Conservation (phyloP, 2,113 vertebrate species). For the human region DNA sequence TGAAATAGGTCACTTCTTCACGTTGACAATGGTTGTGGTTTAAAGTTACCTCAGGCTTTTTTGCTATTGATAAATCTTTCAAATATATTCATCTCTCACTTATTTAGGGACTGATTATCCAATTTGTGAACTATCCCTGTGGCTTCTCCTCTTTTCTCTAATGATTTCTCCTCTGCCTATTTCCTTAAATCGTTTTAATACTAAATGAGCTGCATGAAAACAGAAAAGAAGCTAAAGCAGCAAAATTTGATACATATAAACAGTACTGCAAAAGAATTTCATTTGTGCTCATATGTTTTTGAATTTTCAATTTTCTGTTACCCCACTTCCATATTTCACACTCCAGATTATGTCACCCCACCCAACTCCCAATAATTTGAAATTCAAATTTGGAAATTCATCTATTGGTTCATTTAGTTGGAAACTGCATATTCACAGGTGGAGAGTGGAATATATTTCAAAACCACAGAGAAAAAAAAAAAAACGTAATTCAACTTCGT, state of each 20-base stretch:
- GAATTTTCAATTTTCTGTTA: not conserved
- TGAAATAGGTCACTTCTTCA: not conserved
- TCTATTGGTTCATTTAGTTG: not conserved
- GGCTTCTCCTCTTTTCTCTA: not conserved
- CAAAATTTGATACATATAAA: not conserved
- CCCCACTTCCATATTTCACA: not conserved
- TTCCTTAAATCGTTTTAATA: not conserved
- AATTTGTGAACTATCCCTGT: not conserved
- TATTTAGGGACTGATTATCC: not conserved
- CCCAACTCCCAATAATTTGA: too few species aligned
- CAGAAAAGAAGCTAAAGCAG: not conserved
- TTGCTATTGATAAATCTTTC: not conserved
- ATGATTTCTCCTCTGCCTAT: not conserved
- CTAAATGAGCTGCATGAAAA: not conserved
- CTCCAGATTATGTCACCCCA: not conserved
- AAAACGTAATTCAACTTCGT: not conserved
- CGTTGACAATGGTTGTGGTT: not conserved
- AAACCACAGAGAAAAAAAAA: not conserved
- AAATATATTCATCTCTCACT: not conserved
- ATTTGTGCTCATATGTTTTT: not conserved
- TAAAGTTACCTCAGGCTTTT: not conserved
- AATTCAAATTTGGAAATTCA: not conserved
- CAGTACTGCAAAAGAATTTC: not conserved
- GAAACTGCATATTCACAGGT: not conserved
- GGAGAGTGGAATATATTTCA: not conserved